Percentiles rank a stretch among this genome's conserved stretches.
phyloP scores from a whole-genome alignment of 1,140 invertebrate genomes.

The Phthorimaea operculella region DNA sequence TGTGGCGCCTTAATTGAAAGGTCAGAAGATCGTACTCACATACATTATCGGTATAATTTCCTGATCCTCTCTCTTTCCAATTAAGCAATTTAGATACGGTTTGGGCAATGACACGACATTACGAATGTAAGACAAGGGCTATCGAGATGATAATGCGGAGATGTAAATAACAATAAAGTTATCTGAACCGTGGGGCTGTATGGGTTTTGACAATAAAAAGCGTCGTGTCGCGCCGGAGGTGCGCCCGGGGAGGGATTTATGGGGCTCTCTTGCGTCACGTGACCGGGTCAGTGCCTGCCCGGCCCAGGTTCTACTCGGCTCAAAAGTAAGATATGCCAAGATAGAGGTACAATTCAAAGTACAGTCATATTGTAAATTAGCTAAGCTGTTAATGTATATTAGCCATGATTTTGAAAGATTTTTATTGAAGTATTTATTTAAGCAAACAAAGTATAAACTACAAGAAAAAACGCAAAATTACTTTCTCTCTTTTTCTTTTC shows the following conservation, averaged over 20 bases:
- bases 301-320: too few species aligned
- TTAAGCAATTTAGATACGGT: slow-evolving; percentile 67
- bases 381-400: too few species aligned
- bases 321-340: too few species aligned
- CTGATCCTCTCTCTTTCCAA: slow-evolving; percentile 52
- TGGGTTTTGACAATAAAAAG: slow-evolving; percentile 66
- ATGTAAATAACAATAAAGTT: slow-evolving; percentile 67
- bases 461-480: too few species aligned
- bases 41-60: slow-evolving; percentile 29
- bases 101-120: slow-evolving; percentile 48
- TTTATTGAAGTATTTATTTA: too few species aligned
- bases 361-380: too few species aligned
- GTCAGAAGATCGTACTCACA: slow-evolving; percentile 32
- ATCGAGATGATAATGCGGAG: slow-evolving; percentile 61
- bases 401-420: too few species aligned
- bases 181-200: slow-evolving; percentile 52
- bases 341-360: too few species aligned
- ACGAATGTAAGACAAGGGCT: slow-evolving; percentile 62
- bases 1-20: slow-evolving; percentile 37
- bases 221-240: slow-evolving; percentile 32
- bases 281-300: too few species aligned
- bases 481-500: too few species aligned
- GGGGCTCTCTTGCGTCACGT: slow-evolving; percentile 9
- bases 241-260: slow-evolving; percentile 43
- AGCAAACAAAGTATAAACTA: too few species aligned